phyloP scores from a whole-genome alignment of 1,140 invertebrate species.

The Neelides sp. region DNA sequence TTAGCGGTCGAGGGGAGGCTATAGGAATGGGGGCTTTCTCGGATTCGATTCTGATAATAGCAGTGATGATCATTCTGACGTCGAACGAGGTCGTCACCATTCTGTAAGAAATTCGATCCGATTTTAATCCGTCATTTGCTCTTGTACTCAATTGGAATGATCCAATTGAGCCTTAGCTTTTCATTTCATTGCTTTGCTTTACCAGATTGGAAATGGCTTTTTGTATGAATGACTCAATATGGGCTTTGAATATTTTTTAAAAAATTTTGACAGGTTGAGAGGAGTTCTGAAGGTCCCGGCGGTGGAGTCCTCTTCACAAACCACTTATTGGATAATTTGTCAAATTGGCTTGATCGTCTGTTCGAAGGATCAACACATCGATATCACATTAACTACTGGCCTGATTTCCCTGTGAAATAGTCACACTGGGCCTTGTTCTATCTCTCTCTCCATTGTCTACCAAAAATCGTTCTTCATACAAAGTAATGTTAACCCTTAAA shows the following conservation, averaged over 20 bases:
- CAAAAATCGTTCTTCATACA: too few relatives aligned
- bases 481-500: too few relatives aligned
- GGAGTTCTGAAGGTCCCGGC: not conserved
- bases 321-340: constrained; percentile 41
- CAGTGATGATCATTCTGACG: constrained; percentile 51
- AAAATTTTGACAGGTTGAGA: not conserved
- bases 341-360: constrained; percentile 90
- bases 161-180: too few relatives aligned
- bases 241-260: constrained; percentile 1
- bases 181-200: too few relatives aligned
- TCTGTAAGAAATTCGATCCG: too few relatives aligned
- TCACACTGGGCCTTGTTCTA: too few relatives aligned
- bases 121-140: too few relatives aligned
- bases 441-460: too few relatives aligned
- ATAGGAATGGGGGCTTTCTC: constrained; percentile 54
- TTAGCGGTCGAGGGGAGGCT: constrained; percentile 17
- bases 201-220: too few relatives aligned
- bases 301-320: constrained; percentile 24
- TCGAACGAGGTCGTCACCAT: constrained; percentile 42
- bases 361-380: constrained; percentile 90
- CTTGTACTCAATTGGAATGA: too few relatives aligned
- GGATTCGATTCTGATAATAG: constrained; percentile 52
- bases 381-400: constrained; percentile 95
- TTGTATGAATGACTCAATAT: too few relatives aligned
- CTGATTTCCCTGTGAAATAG: constrained; percentile 51